A percentile compares a stretch with the other conserved stretches of the same genome.
These are phyloP conservation scores for Ispidina lecontei DNA, from an alignment of 2,797 vertebrate species.

Conservation along the genomic window DNA sequence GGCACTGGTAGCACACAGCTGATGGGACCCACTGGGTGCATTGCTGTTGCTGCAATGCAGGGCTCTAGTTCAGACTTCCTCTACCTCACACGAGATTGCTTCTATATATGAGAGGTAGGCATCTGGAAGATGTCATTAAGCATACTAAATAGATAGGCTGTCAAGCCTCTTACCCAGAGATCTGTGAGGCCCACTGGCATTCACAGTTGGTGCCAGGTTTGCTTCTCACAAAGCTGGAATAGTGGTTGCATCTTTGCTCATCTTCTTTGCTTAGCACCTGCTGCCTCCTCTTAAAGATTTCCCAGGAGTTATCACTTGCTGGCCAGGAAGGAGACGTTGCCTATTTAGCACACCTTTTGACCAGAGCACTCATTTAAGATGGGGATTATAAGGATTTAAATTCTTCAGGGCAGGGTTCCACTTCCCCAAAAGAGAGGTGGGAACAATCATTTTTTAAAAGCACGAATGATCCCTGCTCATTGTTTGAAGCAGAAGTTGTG, in stretches of 20 bases:
- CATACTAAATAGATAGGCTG: background rate
- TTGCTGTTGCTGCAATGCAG: background rate
- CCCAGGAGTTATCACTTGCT: background rate
- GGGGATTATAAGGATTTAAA: background rate
- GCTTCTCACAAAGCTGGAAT: background rate
- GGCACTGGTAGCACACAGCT: accelerated
- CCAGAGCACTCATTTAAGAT: background rate
- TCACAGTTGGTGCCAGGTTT: background rate
- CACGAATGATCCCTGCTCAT: background rate
- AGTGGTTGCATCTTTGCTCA: background rate
- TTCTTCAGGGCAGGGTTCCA: background rate
- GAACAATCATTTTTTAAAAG: background rate
- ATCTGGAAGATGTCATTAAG: background rate
- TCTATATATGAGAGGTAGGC: background rate
- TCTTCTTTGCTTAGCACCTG: background rate
- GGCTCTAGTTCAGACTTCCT: background rate
- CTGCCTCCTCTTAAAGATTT: background rate
- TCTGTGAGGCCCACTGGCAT: background rate
- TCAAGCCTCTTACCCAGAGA: background rate
- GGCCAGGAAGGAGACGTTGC: background rate
- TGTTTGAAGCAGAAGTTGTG: background rate
- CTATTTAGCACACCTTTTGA: background rate
- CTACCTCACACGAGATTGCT: background rate
- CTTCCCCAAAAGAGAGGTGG: background rate
- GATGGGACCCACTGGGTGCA: background rate